Evolutionary conservation across 2,888 invertebrate genomes (phyloP), one percentile per base, ranked within the genome.

Genomic region (Pollenia angustigena): DNA sequence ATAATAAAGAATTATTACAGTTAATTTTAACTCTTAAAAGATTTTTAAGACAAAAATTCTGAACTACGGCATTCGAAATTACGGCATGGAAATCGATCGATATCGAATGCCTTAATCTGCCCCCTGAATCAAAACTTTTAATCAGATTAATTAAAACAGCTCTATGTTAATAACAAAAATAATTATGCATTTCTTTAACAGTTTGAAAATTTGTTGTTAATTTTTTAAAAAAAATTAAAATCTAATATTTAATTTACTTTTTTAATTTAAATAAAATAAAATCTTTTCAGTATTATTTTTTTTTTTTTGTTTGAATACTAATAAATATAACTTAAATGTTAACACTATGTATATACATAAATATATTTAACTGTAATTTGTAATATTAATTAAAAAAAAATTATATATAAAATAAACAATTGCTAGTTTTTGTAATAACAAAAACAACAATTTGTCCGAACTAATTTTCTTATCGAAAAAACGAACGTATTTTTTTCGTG

Each of bases 401-500:
- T 64, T 46, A 82, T 68, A 68, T 68, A 90, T 89, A 91, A 89
- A 90, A 90, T 88, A 81, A 75, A 87, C 62, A 81, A 81, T 87
- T 87, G 81, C 81, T 74, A 84, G 89, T 89, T 90, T 91, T 91
- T 90, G 90, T 88, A 88, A 82, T 76, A 89, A 88, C 87, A 87
- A 89, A 90, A 91, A 90, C 90, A 93, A 92, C 93, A 93, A 91
- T 92, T 91, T 93, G 93, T 93, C 93, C 93, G 93, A 93, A 93
- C 93, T 93, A 93, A 93, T 93, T 93, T 93, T 93, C 93, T 93
- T 93, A 93, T 92, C 93, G 93, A 93, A 93, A 92, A 93, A 93
- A 92, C 93, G 93, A 93, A 93, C 93, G 93, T 93, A 93, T 93
- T 93, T 93, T 93, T 93, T 93, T 93, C 94, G 93, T 93, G 93